Evolutionary conservation across 92 coral and sea anemone genomes (phyloP).

Genomic region (Pocillopora meandrina): DNA sequence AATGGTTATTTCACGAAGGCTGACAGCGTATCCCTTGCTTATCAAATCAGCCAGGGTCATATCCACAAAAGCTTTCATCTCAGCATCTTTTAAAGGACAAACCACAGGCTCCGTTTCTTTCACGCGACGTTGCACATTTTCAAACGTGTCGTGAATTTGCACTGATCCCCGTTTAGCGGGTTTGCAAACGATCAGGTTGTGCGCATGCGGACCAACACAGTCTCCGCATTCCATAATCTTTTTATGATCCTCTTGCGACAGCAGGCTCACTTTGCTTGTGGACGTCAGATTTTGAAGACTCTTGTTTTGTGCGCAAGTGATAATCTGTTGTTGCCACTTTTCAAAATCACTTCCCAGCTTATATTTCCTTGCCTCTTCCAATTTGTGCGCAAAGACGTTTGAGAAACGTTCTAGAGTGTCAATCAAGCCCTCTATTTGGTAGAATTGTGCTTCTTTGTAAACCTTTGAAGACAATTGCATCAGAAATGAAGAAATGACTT

Average conservation of each 20-base stretch:
- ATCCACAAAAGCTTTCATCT: conserved; percentile 69
- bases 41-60: conserved; percentile 71
- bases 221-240: conserved; percentile 62
- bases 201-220: conserved; percentile 83
- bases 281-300: conserved; percentile 75
- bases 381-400: conserved; percentile 80
- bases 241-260: conserved; percentile 74
- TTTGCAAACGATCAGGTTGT: conserved; percentile 65
- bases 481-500: too few relatives aligned
- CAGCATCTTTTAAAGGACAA: conserved; percentile 48
- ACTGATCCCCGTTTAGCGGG: conserved; percentile 54
- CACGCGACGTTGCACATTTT: conserved; percentile 67
- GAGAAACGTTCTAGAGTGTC: conserved; percentile 84
- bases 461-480: conserved; percentile 54
- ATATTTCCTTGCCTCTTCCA: conserved; percentile 75
- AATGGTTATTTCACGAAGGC: conserved; percentile 65
- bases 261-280: conserved; percentile 66
- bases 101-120: conserved; percentile 66
- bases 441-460: conserved; percentile 89
- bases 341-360: conserved; percentile 78
- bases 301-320: conserved; percentile 81
- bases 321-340: conserved; percentile 74
- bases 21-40: conserved; percentile 72
- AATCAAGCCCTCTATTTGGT: conserved; percentile 78
- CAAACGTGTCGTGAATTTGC: conserved; percentile 73